phyloP scores from a whole-genome alignment of 2,113 vertebrate species.

The Tichodroma muraria region DNA sequence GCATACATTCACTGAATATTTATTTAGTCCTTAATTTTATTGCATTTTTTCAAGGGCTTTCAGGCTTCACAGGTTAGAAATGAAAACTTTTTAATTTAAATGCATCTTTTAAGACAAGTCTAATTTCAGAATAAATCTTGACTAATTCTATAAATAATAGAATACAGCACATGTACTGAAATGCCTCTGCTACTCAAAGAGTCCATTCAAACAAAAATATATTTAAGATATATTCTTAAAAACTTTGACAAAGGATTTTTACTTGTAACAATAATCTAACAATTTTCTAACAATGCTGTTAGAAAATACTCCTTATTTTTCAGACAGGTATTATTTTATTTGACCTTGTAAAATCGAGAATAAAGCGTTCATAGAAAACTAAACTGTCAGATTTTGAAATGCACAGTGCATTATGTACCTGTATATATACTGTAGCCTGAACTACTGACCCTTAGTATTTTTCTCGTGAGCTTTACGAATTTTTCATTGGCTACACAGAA shows the following conservation, averaged over 20 bases:
- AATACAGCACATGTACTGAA: background rate
- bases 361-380: background rate
- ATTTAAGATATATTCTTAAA: background rate
- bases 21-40: background rate
- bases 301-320: background rate
- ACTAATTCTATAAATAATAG: background rate
- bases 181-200: background rate
- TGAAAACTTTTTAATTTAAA: background rate
- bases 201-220: background rate
- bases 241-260: background rate
- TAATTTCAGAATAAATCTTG: background rate
- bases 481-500: background rate
- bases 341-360: background rate
- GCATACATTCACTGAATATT: background rate
- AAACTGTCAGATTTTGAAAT: background rate
- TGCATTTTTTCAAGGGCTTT: background rate
- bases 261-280: too few species aligned
- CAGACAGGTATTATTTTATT: background rate
- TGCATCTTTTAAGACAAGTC: background rate
- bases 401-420: background rate
- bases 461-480: background rate
- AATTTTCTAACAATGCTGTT: background rate
- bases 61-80: background rate
- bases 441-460: slow-evolving; percentile 9
- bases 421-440: background rate